Evolutionary conservation across 2,113 vertebrate species (phyloP), one percentile per base, ranked within the genome.

Genomic region (Psophia crepitans): DNA sequence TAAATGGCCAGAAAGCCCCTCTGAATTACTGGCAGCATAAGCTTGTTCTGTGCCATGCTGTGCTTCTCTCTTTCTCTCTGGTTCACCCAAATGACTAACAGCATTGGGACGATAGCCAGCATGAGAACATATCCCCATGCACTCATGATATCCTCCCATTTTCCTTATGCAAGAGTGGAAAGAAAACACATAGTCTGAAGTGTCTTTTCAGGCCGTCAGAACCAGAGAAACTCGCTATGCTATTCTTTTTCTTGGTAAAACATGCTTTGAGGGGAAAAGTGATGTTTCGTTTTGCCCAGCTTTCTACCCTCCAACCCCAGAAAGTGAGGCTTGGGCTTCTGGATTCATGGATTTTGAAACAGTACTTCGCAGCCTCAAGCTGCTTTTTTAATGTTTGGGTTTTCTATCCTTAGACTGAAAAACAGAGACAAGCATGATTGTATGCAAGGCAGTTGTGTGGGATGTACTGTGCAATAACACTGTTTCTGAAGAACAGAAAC

Each of bases 61-160:
- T 97, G 94, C 93, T 93, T 90, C 88, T 84, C 96, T 94, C 95
- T 91, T 57, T 85, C 78, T 87, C 66, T 79, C 64, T 91, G 48
- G 58, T 96, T 95, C 86, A 79, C 79, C 82, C 90, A 90, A 93
- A 93, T 97, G 93, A 95, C 96, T 96, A 96, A 96, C 92, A 93
- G 80, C 37, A 9, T 54, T 1, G 90, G 95, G 97, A 96, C 2
- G 22, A 65, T 76, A 84, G 97, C 97, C 96, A 97, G 90, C 61
- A 64, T 93, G 92, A 96, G 90, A 95, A 76, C 86, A 79, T 84
- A 89, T 71, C 92, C 85, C 86, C 73, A 20, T 95, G 80, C 54
- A n/a, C 80, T 92, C 88, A 65, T 6, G 33, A 48, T 70, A 87
- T 75, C 79, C 76, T 97, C 73, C 76, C 57, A n/a, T 81, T 84